phyloP scores from a whole-genome alignment of 64 coral and sea anemone genomes.

The Pachyseris speciosa region DNA sequence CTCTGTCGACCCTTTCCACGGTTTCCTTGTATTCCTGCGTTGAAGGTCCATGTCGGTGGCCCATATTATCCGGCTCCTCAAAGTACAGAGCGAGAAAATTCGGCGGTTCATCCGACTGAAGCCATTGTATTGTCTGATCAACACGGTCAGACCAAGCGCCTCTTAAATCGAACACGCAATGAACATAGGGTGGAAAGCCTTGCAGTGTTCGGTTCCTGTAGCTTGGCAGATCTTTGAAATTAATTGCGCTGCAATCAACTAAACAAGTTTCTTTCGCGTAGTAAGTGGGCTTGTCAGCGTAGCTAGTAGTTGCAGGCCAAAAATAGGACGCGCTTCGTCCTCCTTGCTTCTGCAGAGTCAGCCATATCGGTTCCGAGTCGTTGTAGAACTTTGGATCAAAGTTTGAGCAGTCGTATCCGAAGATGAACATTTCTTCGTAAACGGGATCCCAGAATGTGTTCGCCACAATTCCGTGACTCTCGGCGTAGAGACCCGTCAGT shows the following conservation, averaged over 20 bases:
- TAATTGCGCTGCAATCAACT: not conserved
- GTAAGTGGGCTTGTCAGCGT: constrained; percentile 29
- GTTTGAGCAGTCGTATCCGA: constrained; percentile 73
- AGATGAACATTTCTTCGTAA: constrained; percentile 67
- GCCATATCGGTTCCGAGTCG: constrained; percentile 82
- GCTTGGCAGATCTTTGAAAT: constrained; percentile 38
- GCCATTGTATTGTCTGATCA: constrained; percentile 52
- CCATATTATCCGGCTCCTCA: constrained; percentile 48
- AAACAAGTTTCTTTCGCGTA: constrained; percentile 7
- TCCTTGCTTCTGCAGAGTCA: constrained; percentile 67
- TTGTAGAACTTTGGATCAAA: constrained; percentile 85
- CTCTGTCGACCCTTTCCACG: constrained; percentile 50
- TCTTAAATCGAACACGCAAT: constrained; percentile 2
- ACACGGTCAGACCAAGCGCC: constrained; percentile 7
- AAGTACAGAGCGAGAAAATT: constrained; percentile 82
- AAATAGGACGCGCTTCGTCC: constrained; percentile 18
- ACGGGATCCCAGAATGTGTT: constrained; percentile 89
- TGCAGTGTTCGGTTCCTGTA: constrained; percentile 2
- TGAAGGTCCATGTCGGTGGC: constrained; percentile 52
- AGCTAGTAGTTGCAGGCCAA: constrained; percentile 46
- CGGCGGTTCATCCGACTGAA: constrained; percentile 22
- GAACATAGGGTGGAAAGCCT: constrained; percentile 21
- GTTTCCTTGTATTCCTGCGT: constrained; percentile 46
- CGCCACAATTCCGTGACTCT: constrained; percentile 82
- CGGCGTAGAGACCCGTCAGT: constrained; percentile 82